Base-by-base conservation (phyloP, 2,888 invertebrate genomes). In the Scaptomyza polygonia region DNA sequence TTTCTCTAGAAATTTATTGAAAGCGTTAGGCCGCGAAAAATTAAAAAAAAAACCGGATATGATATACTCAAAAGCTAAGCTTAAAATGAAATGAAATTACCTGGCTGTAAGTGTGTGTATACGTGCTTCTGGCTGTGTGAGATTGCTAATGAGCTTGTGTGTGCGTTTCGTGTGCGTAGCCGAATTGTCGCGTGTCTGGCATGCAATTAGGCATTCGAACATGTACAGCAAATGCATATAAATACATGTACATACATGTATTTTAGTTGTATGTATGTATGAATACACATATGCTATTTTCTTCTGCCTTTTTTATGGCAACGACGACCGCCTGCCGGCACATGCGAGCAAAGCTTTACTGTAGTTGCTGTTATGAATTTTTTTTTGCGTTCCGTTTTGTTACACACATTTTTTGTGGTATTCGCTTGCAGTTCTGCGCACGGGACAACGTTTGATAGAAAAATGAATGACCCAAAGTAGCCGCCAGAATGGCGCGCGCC, bases 1-100 rank as follows among this genome's bases (percentile, higher is more conserved):
- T 84, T 84, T 84, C 88, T 76, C 86, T 86, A 77, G 80, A 88
- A 84, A 84, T 86, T 82, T 85, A 82, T 88, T 83, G 83, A 84
- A 88, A 88, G 88, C 88, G 85, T 58, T 73, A 63, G 63, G 67
- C 63, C 54, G 68, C 65, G 55, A 77, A 68, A 83, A 69, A 79
- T 34, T 21, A 21, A 42, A 2, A 21, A 49, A 18, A 16, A 87
- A 84, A 84, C 86, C 84, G 84, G 84, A 84, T 84, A 88, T 77
- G 63, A 75, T 75, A 75, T 75, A 72, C 75, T 68, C 67, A 67
- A 71, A 81, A 82, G 79, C 67, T 62, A 64, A 87, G 76, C 82
- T 87, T 29, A 47, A 73, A 72, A 84, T 72, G 59, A 72, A 74
- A 74, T 74, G 62, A 72, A 86, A 84, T 86, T 77, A 80, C 66